These are phyloP conservation scores for Ondatra zibethicus DNA, from an alignment of 2,113 vertebrate species.

Conservation along the genomic window DNA sequence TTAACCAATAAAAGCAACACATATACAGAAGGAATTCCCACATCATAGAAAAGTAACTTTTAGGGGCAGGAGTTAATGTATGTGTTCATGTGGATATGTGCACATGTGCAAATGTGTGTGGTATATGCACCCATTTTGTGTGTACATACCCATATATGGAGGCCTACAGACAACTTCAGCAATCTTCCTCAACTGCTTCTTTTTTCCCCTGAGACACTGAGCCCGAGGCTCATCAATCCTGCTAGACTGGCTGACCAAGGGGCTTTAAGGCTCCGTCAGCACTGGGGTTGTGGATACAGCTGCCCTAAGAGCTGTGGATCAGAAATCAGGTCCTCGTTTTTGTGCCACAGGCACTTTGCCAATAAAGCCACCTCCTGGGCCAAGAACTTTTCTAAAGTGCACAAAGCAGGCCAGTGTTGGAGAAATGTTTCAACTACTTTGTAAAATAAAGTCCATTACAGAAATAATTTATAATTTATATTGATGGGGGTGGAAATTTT, in stretches of 20 bases:
- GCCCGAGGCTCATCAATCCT: background rate
- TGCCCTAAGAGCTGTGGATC: background rate
- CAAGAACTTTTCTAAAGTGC: background rate
- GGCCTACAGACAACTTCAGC: background rate
- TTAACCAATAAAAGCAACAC: no score
- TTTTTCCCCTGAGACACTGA: background rate
- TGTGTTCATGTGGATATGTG: background rate
- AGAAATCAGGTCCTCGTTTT: no score
- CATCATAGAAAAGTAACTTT: background rate
- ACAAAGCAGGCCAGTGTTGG: background rate
- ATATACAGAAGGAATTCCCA: no score
- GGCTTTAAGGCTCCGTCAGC: background rate
- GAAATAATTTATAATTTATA: background rate
- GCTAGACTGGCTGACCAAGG: background rate
- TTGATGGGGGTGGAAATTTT: background rate
- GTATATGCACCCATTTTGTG: background rate
- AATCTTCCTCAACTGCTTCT: background rate
- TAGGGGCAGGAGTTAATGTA: background rate
- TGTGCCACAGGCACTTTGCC: background rate
- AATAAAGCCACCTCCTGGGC: background rate
- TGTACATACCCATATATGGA: background rate
- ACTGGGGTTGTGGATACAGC: background rate
- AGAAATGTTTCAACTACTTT: slow-evolving; percentile 26
- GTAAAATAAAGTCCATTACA: background rate
- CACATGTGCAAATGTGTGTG: background rate